Evolutionary conservation across 2,797 vertebrate genomes (phyloP).

Genomic region (Myiothlypis chrysogaster): DNA sequence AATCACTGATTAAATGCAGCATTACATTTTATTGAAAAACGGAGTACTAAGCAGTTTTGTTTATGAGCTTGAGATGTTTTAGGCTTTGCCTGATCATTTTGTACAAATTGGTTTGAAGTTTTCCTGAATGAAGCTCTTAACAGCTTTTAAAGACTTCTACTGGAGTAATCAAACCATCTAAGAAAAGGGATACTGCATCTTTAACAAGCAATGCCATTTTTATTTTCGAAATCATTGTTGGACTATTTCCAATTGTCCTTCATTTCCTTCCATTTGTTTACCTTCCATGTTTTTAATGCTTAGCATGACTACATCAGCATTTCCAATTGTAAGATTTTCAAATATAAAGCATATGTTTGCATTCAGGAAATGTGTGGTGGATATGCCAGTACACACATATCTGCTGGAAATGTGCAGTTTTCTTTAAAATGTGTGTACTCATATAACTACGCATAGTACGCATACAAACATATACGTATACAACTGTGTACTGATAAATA

Average conservation of each 20-base stretch:
- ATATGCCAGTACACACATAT: slow-evolving; percentile 53
- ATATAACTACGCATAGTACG: slow-evolving; percentile 33
- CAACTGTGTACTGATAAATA: slow-evolving; percentile 61
- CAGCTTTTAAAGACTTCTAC: slow-evolving; percentile 48
- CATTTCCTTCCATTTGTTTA: slow-evolving; percentile 75
- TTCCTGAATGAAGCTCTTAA: slow-evolving; percentile 52
- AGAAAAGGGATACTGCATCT: slow-evolving; percentile 83
- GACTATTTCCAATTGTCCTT: slow-evolving; percentile 70
- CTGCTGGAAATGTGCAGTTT: slow-evolving; percentile 38
- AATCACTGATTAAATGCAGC: slow-evolving; percentile 44
- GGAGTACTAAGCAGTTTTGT: slow-evolving; percentile 47
- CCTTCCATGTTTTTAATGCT: slow-evolving; percentile 69
- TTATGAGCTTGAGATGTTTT: slow-evolving; percentile 37
- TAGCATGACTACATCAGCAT: slow-evolving; percentile 73
- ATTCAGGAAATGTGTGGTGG: slow-evolving; percentile 63
- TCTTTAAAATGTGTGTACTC: slow-evolving; percentile 33
- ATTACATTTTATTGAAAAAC: slow-evolving; percentile 40
- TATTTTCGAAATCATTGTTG: slow-evolving; percentile 65
- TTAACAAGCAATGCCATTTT: slow-evolving; percentile 72
- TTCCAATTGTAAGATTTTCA: slow-evolving; percentile 54
- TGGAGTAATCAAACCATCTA: slow-evolving; percentile 62
- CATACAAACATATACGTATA: slow-evolving; percentile 55
- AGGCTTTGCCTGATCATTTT: slow-evolving; percentile 56
- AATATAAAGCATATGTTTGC: slow-evolving; percentile 61
- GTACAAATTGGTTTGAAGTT: slow-evolving; percentile 61